Evolutionary conservation across 2,888 invertebrate species (phyloP).

Genomic region (Galerucella pusilla): DNA sequence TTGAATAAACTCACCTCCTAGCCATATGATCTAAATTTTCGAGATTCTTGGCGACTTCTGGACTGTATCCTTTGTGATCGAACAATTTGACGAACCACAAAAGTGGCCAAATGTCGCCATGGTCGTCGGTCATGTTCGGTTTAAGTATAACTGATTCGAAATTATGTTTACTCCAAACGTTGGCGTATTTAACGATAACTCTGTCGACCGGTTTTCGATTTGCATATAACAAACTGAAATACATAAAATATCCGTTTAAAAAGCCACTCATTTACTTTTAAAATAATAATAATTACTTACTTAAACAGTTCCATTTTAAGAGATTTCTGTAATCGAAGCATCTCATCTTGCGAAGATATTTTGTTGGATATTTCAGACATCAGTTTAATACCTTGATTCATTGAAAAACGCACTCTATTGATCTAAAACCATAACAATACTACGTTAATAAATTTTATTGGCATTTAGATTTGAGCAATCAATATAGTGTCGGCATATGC

Average conservation of each 20-base stretch:
- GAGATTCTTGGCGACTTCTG: conserved; percentile 63
- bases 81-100: conserved; percentile 67
- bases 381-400: conserved; percentile 74
- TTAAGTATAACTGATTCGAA: conserved; percentile 42
- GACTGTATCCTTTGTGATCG: conserved; percentile 49
- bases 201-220: conserved; percentile 44
- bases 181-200: conserved; percentile 55
- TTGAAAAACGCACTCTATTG: conserved; percentile 78
- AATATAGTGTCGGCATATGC: no score
- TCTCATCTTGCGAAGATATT: conserved; percentile 57
- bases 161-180: conserved; percentile 44
- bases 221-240: conserved; percentile 44
- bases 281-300: conserved; percentile 55
- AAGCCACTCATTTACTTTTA: background rate
- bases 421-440: conserved; percentile 66
- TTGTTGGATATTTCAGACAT: conserved; percentile 61
- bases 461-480: no score
- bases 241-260: background rate
- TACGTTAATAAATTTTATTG: background rate
- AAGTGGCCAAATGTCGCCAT: conserved; percentile 64
- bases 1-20: conserved; percentile 25
- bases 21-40: conserved; percentile 64
- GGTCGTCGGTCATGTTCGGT: conserved; percentile 44
- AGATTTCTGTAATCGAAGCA: conserved; percentile 64
- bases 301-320: conserved; percentile 64